Conservation (phyloP, 1,140 invertebrate genomes). For the Monochamus saltuarius region DNA sequence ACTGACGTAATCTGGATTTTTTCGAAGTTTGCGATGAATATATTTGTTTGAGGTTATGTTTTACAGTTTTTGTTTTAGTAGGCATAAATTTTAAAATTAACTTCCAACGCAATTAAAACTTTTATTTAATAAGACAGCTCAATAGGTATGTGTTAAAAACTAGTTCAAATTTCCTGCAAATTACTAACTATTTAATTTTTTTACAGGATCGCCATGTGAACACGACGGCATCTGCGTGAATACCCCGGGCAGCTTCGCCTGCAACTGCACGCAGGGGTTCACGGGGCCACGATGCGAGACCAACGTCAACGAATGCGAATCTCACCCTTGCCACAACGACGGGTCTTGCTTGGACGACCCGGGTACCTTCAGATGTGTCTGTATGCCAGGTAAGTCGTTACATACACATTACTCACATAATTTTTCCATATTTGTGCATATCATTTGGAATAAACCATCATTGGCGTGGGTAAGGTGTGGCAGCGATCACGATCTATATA, state of each 20-base stretch:
- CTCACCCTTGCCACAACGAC: conserved; percentile 91
- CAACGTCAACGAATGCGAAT: conserved; percentile 93
- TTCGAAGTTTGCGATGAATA: too few relatives aligned
- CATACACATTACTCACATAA: too few relatives aligned
- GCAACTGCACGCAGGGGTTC: conserved; percentile 90
- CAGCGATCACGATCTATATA: too few relatives aligned
- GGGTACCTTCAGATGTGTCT: conserved; percentile 92
- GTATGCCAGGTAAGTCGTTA: conserved; percentile 94
- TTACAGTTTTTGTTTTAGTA: too few relatives aligned
- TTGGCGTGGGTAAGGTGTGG: too few relatives aligned
- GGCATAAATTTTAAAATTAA: too few relatives aligned
- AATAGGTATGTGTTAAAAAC: background rate
- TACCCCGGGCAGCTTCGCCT: conserved; percentile 89
- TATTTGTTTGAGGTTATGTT: too few relatives aligned
- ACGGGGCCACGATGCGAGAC: conserved; percentile 89
- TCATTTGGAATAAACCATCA: too few relatives aligned
- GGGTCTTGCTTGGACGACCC: conserved; percentile 92
- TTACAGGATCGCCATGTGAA: conserved; percentile 82
- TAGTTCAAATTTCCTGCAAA: background rate
- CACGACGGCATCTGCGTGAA: conserved; percentile 93
- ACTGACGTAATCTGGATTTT: too few relatives aligned
- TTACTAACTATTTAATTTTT: conserved; percentile 28
- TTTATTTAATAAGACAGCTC: too few relatives aligned
- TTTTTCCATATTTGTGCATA: too few relatives aligned
- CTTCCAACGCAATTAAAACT: too few relatives aligned